phyloP scores from a whole-genome alignment of 2,888 invertebrate species.

The Sinohyriopsis cumingii region DNA sequence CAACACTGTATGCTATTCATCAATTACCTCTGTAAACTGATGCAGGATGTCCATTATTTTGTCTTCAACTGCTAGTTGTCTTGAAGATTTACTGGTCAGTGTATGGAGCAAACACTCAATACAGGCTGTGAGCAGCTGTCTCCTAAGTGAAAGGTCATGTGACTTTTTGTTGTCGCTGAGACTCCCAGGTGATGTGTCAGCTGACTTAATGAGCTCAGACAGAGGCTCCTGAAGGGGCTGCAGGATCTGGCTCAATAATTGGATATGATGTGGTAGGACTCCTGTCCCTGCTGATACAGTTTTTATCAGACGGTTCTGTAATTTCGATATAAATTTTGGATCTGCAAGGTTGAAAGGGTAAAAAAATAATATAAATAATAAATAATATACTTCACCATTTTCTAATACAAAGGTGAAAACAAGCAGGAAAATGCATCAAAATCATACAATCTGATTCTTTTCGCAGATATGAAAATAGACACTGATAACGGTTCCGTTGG shows the following conservation, averaged over 20 bases:
- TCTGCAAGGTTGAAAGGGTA: slow-evolving; percentile 8
- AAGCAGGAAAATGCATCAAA: too few relatives aligned
- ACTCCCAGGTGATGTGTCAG: neutral
- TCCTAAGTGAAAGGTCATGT: neutral
- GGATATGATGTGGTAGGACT: slow-evolving; percentile 15
- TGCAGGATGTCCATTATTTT: slow-evolving; percentile 18
- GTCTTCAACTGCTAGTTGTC: slow-evolving; percentile 6
- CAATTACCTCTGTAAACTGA: slow-evolving; percentile 12
- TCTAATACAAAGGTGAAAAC: too few relatives aligned
- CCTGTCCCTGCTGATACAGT: slow-evolving; percentile 5
- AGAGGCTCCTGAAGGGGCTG: too few relatives aligned
- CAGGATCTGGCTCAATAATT: slow-evolving; percentile 8
- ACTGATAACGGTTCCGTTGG: too few relatives aligned
- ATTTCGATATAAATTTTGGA: slow-evolving; percentile 10
- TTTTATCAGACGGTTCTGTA: slow-evolving; percentile 10
- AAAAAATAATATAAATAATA: too few relatives aligned
- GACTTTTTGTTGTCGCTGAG: slow-evolving; percentile 1
- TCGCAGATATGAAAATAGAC: too few relatives aligned
- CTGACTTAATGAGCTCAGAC: too few relatives aligned
- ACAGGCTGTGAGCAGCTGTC: neutral
- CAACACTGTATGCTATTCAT: too few relatives aligned
- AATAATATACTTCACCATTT: too few relatives aligned
- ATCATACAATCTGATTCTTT: too few relatives aligned
- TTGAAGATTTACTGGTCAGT: slow-evolving; percentile 1
- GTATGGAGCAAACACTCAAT: neutral